These are phyloP conservation scores for Tretioscincus oriximinensis DNA, from an alignment of 2,113 vertebrate species.

Conservation along the genomic window DNA sequence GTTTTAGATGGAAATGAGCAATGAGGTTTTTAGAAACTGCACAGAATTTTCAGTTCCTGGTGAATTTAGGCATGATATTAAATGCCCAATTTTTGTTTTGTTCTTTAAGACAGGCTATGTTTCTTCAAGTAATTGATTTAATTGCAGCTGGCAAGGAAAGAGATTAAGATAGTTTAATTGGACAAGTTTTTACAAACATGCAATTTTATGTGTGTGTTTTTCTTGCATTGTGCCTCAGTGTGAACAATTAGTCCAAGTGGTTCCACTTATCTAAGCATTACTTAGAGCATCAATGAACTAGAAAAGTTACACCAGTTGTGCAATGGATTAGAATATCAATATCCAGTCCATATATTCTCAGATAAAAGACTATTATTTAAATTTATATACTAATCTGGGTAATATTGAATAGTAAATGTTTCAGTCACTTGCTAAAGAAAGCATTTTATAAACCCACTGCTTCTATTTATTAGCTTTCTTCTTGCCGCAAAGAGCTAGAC, in stretches of 20 bases:
- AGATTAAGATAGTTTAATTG: rapidly evolving
- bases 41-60: no score
- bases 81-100: background rate
- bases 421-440: background rate
- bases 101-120: background rate
- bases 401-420: background rate
- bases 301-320: background rate
- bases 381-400: background rate
- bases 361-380: background rate
- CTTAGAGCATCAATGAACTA: background rate
- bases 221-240: background rate
- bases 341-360: conserved; percentile 23
- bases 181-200: background rate
- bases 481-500: background rate
- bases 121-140: background rate
- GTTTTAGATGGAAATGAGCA: no score
- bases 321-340: background rate
- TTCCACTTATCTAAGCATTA: background rate
- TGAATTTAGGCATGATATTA: background rate
- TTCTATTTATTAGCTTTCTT: background rate
- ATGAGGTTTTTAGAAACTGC: no score
- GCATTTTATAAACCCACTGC: background rate
- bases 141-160: rapidly evolving
- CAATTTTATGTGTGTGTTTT: background rate
- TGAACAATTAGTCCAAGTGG: background rate